Evolutionary conservation across 2,888 invertebrate genomes (phyloP).

Genomic region (Acleris laterana): DNA sequence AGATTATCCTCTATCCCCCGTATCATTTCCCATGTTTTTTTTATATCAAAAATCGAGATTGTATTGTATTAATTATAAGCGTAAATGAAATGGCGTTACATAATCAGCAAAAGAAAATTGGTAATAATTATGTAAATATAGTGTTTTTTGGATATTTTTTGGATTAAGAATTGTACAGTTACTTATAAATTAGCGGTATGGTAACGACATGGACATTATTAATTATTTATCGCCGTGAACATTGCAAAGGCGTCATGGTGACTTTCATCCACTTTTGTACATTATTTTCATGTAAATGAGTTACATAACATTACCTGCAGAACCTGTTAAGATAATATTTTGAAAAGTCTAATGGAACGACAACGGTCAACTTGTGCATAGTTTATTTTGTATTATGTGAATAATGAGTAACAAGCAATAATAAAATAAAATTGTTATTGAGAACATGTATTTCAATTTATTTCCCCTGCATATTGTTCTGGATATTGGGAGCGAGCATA

Average conservation of each 20-base stretch:
- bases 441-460: conserved; percentile 56
- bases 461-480: background rate
- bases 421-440: conserved; percentile 86
- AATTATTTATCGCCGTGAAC: conserved; percentile 57
- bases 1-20: too few relatives aligned
- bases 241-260: conserved; percentile 63
- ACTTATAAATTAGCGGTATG: conserved; percentile 63
- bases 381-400: conserved; percentile 89
- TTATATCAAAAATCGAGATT: conserved; percentile 20
- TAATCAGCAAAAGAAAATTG: conserved; percentile 28
- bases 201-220: conserved; percentile 71
- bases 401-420: conserved; percentile 86
- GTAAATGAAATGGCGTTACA: conserved; percentile 13
- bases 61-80: conserved; percentile 19
- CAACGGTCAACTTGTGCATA: conserved; percentile 86
- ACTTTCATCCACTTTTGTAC: conserved; percentile 61
- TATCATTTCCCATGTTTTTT: too few relatives aligned
- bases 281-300: conserved; percentile 64
- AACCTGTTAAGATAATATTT: conserved; percentile 63
- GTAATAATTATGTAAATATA: conserved; percentile 63
- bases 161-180: conserved; percentile 65
- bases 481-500: background rate
- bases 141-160: conserved; percentile 52
- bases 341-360: conserved; percentile 71
- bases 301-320: conserved; percentile 44